Percentiles rank a stretch among this genome's conserved stretches.
phyloP scores from a whole-genome alignment of 2,797 vertebrate genomes.

The Falco biarmicus region DNA sequence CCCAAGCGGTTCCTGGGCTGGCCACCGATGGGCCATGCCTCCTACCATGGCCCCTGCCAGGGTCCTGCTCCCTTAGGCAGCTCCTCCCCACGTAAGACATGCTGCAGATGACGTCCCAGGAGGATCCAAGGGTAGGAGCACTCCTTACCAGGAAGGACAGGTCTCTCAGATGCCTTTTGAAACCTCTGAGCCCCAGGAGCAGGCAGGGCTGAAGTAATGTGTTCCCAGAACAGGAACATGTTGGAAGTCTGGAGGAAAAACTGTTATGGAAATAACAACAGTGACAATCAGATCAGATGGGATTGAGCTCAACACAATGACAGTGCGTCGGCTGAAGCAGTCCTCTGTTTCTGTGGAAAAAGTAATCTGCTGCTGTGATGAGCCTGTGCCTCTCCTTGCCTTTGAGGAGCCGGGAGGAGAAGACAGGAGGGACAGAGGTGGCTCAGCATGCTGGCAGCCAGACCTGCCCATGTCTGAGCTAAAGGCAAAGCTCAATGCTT shows the following conservation, averaged over 20 bases:
- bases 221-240: background rate
- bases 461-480: background rate
- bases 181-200: background rate
- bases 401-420: background rate
- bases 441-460: fast-evolving
- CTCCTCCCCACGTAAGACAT: background rate
- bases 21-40: background rate
- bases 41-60: background rate
- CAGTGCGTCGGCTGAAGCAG: background rate
- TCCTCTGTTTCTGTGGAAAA: slow-evolving; percentile 21
- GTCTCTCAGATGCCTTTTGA: slow-evolving; percentile 3
- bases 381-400: background rate
- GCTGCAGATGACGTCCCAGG: fast-evolving
- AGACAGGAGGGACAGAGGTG: background rate
- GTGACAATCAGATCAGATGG: slow-evolving; percentile 17
- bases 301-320: background rate
- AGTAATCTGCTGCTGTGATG: background rate
- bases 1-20: fast-evolving
- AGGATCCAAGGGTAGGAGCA: background rate
- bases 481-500: background rate
- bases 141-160: slow-evolving; percentile 14
- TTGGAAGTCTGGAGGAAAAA: slow-evolving; percentile 22
- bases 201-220: background rate
- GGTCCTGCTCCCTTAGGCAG: background rate
- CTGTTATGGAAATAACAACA: slow-evolving; percentile 3